These are phyloP conservation scores for Hypotaenidia philippensis DNA, from an alignment of 2,797 vertebrate species.

Conservation along the genomic window DNA sequence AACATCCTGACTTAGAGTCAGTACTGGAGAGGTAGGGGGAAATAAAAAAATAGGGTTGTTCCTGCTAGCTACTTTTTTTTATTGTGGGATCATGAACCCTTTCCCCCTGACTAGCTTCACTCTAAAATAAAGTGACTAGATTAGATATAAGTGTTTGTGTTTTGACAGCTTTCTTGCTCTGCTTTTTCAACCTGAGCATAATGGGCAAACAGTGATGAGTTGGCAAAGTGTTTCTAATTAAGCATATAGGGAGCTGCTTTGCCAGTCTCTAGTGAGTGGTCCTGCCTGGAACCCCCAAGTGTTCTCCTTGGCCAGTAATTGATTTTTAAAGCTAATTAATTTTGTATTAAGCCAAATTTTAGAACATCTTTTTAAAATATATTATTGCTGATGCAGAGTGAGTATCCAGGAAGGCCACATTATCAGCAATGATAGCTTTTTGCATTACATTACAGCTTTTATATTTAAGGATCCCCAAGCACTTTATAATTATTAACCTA, in stretches of 20 bases:
- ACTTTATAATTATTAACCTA: not conserved
- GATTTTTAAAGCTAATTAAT: conserved; percentile 51
- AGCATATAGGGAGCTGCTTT: conserved; percentile 7
- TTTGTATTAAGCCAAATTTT: conserved; percentile 10
- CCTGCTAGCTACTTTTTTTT: not conserved
- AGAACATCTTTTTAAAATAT: not conserved
- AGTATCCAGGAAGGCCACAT: not conserved
- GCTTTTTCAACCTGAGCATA: conserved; percentile 26
- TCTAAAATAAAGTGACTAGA: conserved; percentile 34
- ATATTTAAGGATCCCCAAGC: not conserved
- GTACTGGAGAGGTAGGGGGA: not conserved
- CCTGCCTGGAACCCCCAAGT: not conserved
- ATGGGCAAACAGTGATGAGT: not conserved
- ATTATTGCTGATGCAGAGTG: not conserved
- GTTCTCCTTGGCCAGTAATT: conserved; percentile 13
- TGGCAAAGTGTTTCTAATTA: conserved; percentile 55
- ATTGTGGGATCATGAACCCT: not conserved
- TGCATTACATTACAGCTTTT: not conserved
- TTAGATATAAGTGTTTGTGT: conserved; percentile 30
- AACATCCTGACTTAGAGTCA: not conserved
- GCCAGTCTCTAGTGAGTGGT: not conserved
- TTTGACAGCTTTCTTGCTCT: conserved; percentile 55
- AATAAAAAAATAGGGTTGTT: conserved; percentile 34
- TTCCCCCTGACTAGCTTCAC: not conserved
- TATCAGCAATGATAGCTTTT: not conserved